Evolutionary conservation across 2,797 vertebrate genomes (phyloP), one percentile per base, ranked within the genome.

Genomic region (Acropternis orthonyx): DNA sequence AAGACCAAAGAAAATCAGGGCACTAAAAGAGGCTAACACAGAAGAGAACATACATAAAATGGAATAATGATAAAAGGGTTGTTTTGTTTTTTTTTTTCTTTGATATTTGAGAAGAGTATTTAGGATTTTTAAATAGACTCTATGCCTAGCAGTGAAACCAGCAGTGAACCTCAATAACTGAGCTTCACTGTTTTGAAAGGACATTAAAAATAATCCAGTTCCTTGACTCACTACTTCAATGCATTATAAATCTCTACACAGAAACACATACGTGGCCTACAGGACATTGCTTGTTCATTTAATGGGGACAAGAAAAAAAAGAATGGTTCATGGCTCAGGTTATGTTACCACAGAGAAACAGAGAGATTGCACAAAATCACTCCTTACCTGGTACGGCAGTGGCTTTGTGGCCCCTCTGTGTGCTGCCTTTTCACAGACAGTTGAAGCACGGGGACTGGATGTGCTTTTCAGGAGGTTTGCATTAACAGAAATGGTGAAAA

Each of bases 1-100:
- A 85, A 89, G 71, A 89, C 71, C n/a, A 87, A 69, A 73, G 43
- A 62, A 75, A 92, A 66, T 58, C n/a, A 81, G 23, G 20, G 10
- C 18, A 51, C 9, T 82, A 34, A 66, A 49, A 84, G 61, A 78
- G 13, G 17, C 30, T 85, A 65, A 68, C 19, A 74, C 3, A 16
- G 49, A 56, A 41, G 20, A 71, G 34, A 81, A 20, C 22, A 43
- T 37, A 46, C 7, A 59, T 72, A 37, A 81, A 89, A 58, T 41
- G n/a, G 36, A 87, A 82, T 66, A 36, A 51, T 32, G 80, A 52
- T 56, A 27, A 85, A 87, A 85, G 6, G 10, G 4, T 11, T 28
- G 52, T 4, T 0, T 0, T n/a, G n/a, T n/a, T 6, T 59, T 62
- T 58, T 61, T 72, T 54, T 59, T 34, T 2, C 37, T 91, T 75